A percentile compares a stretch with the other conserved stretches of the same genome.
phyloP scores from a whole-genome alignment of 2,888 invertebrate genomes.

The Crioceris asparagi region DNA sequence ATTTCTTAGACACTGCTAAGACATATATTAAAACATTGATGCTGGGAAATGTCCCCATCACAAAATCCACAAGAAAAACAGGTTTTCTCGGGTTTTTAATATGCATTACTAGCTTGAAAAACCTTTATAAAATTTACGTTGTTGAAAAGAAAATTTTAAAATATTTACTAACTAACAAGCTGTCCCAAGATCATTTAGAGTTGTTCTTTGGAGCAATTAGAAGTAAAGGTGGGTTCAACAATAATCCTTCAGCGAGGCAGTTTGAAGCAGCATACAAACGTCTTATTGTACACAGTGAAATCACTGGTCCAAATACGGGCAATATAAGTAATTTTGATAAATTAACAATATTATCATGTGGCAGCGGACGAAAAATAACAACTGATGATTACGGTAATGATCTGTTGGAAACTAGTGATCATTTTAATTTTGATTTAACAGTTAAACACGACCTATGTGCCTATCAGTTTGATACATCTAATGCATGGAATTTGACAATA shows the following conservation, averaged over 20 bases:
- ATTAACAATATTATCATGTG: slow-evolving; percentile 8
- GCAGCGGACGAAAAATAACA: slow-evolving; percentile 1
- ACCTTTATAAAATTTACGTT: slow-evolving; percentile 4
- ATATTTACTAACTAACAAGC: slow-evolving; percentile 11
- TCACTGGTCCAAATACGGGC: slow-evolving; percentile 8
- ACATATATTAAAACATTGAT: slow-evolving; percentile 12
- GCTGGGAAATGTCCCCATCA: too few relatives aligned
- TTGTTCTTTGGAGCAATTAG: slow-evolving; percentile 12
- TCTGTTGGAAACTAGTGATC: background rate
- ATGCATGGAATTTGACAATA: background rate
- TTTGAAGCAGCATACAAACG: slow-evolving; percentile 13
- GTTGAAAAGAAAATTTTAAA: slow-evolving; percentile 3
- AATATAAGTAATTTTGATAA: slow-evolving; percentile 9
- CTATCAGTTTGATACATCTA: background rate
- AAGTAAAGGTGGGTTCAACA: slow-evolving; percentile 14
- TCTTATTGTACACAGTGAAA: slow-evolving; percentile 14
- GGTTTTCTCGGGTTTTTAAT: slow-evolving; percentile 7
- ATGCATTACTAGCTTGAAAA: slow-evolving; percentile 7
- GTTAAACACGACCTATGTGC: background rate
- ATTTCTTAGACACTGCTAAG: slow-evolving; percentile 4
- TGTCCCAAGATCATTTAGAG: slow-evolving; percentile 14
- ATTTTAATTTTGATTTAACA: background rate
- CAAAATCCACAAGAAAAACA: too few relatives aligned
- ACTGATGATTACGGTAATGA: background rate
- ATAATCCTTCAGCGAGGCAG: slow-evolving; percentile 14